Evolutionary conservation across 2,797 vertebrate genomes (phyloP).

Genomic region (Sciurus carolinensis): DNA sequence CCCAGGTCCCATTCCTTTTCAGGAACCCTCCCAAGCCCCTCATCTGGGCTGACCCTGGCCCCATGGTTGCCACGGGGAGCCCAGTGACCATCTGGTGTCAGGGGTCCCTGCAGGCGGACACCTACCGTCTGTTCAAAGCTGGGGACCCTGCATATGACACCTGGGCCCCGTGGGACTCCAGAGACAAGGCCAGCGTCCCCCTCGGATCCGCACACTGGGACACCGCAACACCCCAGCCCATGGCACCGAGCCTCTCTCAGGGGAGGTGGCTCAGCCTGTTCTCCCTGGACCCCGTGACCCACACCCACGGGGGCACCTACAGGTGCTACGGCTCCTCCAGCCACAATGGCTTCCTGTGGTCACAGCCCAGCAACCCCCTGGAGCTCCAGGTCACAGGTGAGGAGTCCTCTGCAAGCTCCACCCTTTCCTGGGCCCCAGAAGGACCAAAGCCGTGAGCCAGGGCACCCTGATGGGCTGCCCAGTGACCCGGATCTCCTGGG

Average conservation of each 20-base stretch:
- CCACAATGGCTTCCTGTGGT: not conserved
- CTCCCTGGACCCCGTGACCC: rapidly evolving
- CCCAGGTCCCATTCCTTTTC: too few relatives aligned
- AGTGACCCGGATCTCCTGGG: too few relatives aligned
- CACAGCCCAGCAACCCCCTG: not conserved
- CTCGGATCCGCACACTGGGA: rapidly evolving
- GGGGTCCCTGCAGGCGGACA: not conserved
- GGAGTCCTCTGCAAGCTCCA: rapidly evolving
- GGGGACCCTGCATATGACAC: rapidly evolving
- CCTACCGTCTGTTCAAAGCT: not conserved
- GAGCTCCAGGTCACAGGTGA: not conserved
- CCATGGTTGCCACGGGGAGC: rapidly evolving
- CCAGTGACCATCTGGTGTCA: slow-evolving; percentile 17
- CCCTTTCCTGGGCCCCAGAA: not conserved
- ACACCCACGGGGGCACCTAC: not conserved
- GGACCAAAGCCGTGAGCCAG: too few relatives aligned
- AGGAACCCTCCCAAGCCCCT: too few relatives aligned
- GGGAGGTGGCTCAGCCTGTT: not conserved
- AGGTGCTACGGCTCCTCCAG: not conserved
- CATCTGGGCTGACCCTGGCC: not conserved
- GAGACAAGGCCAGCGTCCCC: rapidly evolving
- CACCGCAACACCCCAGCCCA: rapidly evolving
- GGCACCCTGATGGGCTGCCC: too few relatives aligned
- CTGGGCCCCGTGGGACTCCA: rapidly evolving
- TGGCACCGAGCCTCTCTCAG: rapidly evolving